Percentiles rank a stretch among this genome's conserved stretches.
Conservation (phyloP, 2,113 vertebrate genomes). For the Strix aluco region DNA sequence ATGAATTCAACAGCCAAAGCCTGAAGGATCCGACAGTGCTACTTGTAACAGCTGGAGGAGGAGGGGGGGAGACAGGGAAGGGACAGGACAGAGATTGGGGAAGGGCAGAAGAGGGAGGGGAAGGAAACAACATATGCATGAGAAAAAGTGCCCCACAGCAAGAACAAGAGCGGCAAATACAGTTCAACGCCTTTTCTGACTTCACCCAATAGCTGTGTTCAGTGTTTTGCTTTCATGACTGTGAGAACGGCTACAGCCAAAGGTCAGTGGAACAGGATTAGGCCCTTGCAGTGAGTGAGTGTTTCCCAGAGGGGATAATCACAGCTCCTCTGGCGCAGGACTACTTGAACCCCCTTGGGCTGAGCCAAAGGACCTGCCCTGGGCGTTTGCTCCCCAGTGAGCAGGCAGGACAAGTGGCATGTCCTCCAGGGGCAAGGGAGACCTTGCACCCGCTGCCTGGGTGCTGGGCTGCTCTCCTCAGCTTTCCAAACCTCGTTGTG, state of each 20-base stretch:
- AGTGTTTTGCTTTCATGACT: accelerated
- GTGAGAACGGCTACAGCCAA: background rate
- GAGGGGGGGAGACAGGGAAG: background rate
- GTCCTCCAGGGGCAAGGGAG: background rate
- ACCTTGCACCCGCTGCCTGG: background rate
- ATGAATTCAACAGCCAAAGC: slow-evolving; percentile 54
- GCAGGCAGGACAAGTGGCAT: background rate
- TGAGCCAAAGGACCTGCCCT: background rate
- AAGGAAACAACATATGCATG: slow-evolving; percentile 5
- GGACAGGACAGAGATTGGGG: background rate
- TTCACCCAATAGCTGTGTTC: background rate
- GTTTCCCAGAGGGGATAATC: background rate
- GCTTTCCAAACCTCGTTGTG: background rate
- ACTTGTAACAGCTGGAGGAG: background rate
- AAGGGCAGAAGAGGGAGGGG: background rate
- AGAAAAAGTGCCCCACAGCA: slow-evolving; percentile 6
- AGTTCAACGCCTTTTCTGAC: background rate
- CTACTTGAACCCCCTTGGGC: background rate
- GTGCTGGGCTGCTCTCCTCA: background rate
- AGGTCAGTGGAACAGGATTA: accelerated
- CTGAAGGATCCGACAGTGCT: background rate
- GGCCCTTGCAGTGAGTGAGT: background rate
- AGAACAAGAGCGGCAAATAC: background rate
- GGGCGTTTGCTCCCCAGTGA: background rate
- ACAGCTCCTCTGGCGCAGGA: accelerated